phyloP scores from a whole-genome alignment of 2,113 vertebrate genomes.

The Excalfactoria chinensis region DNA sequence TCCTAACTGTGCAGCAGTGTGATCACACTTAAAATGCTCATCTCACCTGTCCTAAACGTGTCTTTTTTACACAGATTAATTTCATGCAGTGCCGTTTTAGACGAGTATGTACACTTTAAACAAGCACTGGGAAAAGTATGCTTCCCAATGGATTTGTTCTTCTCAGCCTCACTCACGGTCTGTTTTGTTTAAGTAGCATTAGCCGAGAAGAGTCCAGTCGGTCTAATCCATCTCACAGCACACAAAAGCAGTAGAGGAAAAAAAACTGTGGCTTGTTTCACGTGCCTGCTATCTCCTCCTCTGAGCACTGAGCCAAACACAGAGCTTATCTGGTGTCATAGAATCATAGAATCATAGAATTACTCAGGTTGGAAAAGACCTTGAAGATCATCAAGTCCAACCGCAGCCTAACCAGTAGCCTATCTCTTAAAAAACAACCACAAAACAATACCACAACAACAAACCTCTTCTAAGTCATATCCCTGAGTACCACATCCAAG shows the following conservation, averaged over 20 bases:
- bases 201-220: background rate
- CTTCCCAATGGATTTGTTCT: background rate
- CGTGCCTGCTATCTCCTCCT: constrained; percentile 35
- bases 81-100: background rate
- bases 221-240: background rate
- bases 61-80: background rate
- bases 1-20: background rate
- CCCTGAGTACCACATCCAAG: no score
- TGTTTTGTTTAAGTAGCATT: constrained; percentile 23
- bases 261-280: background rate
- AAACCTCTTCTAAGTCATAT: no score
- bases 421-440: no score
- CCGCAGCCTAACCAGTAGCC: no score
- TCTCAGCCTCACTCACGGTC: background rate
- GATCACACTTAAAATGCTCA: background rate
- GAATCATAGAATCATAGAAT: no score
- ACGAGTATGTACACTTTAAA: background rate
- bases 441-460: no score
- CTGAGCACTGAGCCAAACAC: constrained; percentile 15
- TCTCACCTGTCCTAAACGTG: background rate
- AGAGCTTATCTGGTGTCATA: background rate
- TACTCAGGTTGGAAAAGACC: no score
- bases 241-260: background rate
- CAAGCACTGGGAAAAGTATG: background rate
- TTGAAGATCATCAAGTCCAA: no score